These are phyloP conservation scores for Amblyjoppa proteus DNA, from an alignment of 2,888 invertebrate genomes.

Conservation along the genomic window DNA sequence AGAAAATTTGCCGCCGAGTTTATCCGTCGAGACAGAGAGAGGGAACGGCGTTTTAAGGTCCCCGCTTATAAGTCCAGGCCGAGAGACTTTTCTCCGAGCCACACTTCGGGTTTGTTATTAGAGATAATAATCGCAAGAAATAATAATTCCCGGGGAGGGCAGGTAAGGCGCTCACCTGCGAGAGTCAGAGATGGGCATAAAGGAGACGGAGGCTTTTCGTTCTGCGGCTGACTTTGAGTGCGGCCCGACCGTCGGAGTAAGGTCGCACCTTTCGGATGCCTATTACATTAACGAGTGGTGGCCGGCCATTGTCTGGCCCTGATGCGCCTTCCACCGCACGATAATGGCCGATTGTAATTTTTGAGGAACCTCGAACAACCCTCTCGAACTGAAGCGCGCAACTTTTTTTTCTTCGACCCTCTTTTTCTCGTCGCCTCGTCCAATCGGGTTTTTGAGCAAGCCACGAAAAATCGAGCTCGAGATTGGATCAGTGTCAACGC, in stretches of 20 bases:
- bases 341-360: slow-evolving; percentile 83
- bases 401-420: background rate
- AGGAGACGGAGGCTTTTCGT: slow-evolving; percentile 64
- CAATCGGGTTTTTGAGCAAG: background rate
- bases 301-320: slow-evolving; percentile 82
- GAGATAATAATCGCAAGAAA: slow-evolving; percentile 84
- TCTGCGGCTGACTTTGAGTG: slow-evolving; percentile 72
- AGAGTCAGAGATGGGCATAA: slow-evolving; percentile 68
- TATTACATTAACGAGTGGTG: slow-evolving; percentile 84
- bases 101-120: slow-evolving; percentile 79
- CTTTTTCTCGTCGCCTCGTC: background rate
- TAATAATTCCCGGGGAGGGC: slow-evolving; percentile 79
- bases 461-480: background rate
- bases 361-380: slow-evolving; percentile 72
- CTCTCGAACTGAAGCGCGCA: slow-evolving; percentile 53
- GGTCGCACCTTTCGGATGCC: slow-evolving; percentile 80
- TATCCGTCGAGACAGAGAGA: slow-evolving; percentile 11
- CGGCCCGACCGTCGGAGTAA: slow-evolving; percentile 67
- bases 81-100: slow-evolving; percentile 56
- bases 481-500: slow-evolving; percentile 18
- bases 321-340: slow-evolving; percentile 78
- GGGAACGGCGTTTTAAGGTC: slow-evolving; percentile 54
- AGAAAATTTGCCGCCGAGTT: slow-evolving; percentile 20
- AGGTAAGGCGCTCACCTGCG: slow-evolving; percentile 69
- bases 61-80: slow-evolving; percentile 58